Conservation (phyloP, 2,113 vertebrate genomes). For the Lepisosteus oculatus region DNA sequence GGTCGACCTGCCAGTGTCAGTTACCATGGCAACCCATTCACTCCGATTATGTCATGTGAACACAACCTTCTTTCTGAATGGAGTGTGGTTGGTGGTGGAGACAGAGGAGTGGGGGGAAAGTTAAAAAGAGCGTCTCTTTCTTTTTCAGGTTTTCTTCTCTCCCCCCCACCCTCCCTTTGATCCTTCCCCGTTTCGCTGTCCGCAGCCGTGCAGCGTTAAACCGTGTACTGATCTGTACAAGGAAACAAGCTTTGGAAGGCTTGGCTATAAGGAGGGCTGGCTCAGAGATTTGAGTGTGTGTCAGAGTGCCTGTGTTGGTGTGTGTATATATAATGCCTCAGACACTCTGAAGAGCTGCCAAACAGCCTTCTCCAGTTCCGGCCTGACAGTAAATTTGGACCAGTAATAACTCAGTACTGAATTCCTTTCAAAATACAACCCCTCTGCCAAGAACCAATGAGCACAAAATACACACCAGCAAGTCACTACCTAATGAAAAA, state of each 20-base stretch:
- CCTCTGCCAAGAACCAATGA: conserved; percentile 25
- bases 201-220: conserved; percentile 51
- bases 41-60: conserved; percentile 65
- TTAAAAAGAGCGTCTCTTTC: conserved; percentile 25
- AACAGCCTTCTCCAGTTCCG: conserved; percentile 42
- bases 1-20: conserved; percentile 81
- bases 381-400: conserved; percentile 46
- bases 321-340: conserved; percentile 47
- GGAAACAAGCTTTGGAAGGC: conserved; percentile 51
- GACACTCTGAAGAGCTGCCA: conserved; percentile 51
- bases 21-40: conserved; percentile 89
- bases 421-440: conserved; percentile 31
- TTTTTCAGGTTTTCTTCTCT: background rate
- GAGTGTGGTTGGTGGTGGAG: background rate
- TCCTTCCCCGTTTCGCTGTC: conserved; percentile 18
- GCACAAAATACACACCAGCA: conserved; percentile 3
- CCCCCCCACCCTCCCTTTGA: conserved; percentile 2
- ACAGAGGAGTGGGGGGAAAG: conserved; percentile 13
- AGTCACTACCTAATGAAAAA: conserved; percentile 1
- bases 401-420: conserved; percentile 55
- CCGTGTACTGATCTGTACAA: conserved; percentile 43
- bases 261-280: conserved; percentile 41
- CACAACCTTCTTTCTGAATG: conserved; percentile 33
- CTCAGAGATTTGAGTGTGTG: conserved; percentile 30
- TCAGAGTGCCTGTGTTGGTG: conserved; percentile 21